Evolutionary conservation across 2,797 vertebrate species (phyloP).

Genomic region (Meriones psammophilus): DNA sequence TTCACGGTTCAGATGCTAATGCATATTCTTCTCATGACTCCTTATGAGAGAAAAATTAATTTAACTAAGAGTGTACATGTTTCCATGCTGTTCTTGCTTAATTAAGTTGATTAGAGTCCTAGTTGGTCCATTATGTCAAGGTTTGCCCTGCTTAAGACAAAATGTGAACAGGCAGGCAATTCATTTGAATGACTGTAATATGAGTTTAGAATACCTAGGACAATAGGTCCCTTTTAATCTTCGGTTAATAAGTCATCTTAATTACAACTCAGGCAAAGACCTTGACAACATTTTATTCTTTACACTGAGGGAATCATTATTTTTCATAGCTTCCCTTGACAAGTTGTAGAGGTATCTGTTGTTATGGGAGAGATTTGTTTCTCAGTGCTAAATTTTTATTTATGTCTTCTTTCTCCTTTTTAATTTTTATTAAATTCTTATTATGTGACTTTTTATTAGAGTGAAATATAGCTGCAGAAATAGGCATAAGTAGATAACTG

Average conservation of each 20-base stretch:
- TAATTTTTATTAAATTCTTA: neutral
- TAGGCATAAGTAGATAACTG: neutral
- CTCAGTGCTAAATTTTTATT: neutral
- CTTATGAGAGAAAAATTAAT: slow-evolving; percentile 71
- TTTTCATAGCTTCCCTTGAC: slow-evolving; percentile 60
- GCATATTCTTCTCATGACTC: slow-evolving; percentile 63
- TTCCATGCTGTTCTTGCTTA: slow-evolving; percentile 71
- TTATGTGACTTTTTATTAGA: neutral
- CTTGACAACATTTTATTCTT: slow-evolving; percentile 72
- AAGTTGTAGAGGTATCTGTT: slow-evolving; percentile 60
- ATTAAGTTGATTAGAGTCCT: slow-evolving; percentile 81
- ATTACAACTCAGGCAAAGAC: slow-evolving; percentile 75
- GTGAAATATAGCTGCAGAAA: neutral
- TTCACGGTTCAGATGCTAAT: slow-evolving; percentile 65
- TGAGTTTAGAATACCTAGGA: slow-evolving; percentile 71
- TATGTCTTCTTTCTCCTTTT: neutral
- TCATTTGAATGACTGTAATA: slow-evolving; percentile 75
- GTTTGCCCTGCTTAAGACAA: slow-evolving; percentile 70
- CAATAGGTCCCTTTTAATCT: slow-evolving; percentile 74
- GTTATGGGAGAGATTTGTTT: neutral
- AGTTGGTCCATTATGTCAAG: slow-evolving; percentile 70
- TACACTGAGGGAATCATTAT: slow-evolving; percentile 55
- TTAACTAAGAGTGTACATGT: slow-evolving; percentile 61
- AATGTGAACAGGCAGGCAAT: slow-evolving; percentile 72
- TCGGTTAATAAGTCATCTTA: slow-evolving; percentile 78